Conservation (phyloP, 2,888 invertebrate genomes). For the Encarsia formosa region DNA sequence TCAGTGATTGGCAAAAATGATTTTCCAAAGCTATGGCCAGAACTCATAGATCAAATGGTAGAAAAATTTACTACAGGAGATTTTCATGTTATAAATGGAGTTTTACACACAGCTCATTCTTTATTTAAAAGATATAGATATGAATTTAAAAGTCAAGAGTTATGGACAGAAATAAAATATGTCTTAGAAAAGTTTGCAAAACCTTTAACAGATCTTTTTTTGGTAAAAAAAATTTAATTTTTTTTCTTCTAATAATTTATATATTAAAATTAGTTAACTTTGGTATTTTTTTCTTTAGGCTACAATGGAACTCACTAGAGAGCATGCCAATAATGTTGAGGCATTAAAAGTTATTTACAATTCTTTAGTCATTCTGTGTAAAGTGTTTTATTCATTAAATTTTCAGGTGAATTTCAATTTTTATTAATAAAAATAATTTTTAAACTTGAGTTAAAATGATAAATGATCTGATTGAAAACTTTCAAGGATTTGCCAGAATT, state of each 20-base stretch:
- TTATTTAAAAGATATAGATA: slow-evolving; percentile 93
- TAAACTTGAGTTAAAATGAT: neutral
- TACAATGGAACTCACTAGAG: slow-evolving; percentile 76
- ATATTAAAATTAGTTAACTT: slow-evolving; percentile 20
- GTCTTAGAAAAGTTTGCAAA: slow-evolving; percentile 91
- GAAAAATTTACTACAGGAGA: slow-evolving; percentile 86
- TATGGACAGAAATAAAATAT: slow-evolving; percentile 97
- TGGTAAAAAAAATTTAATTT: too few species aligned
- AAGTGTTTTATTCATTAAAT: slow-evolving; percentile 96
- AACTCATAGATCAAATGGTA: slow-evolving; percentile 88
- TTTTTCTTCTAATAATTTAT: slow-evolving; percentile 9
- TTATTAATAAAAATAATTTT: slow-evolving; percentile 1
- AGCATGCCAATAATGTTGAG: slow-evolving; percentile 73
- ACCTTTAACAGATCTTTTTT: slow-evolving; percentile 87
- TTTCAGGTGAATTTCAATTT: slow-evolving; percentile 63
- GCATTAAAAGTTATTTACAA: slow-evolving; percentile 84
- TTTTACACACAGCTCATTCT: slow-evolving; percentile 92
- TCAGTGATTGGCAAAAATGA: slow-evolving; percentile 95
- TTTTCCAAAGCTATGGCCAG: slow-evolving; percentile 96
- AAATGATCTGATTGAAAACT: neutral
- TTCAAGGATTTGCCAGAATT: slow-evolving; percentile 88
- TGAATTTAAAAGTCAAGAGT: slow-evolving; percentile 89
- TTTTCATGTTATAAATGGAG: slow-evolving; percentile 91
- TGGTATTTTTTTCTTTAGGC: slow-evolving; percentile 55
- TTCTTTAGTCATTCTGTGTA: slow-evolving; percentile 82